A percentile compares a stretch with the other conserved stretches of the same genome.
Evolutionary conservation across 2,797 vertebrate species (phyloP).

Genomic region (Coluber constrictor): DNA sequence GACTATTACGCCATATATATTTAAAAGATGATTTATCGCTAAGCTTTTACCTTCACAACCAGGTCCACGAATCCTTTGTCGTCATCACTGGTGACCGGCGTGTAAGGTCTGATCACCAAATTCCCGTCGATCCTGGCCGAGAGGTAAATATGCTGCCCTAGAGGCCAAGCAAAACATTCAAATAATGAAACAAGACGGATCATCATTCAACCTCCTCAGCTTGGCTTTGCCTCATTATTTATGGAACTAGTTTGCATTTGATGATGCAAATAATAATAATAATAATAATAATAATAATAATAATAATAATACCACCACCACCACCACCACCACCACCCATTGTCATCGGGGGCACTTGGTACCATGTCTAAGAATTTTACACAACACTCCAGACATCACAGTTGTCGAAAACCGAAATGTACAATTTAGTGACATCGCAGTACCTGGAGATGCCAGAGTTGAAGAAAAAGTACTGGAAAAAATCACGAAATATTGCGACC

Average conservation of each 20-base stretch:
- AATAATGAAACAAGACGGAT: not conserved
- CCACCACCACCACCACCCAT: no score
- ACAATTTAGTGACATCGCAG: no score
- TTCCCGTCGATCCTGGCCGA: conserved; percentile 84
- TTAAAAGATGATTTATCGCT: not conserved
- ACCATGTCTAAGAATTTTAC: no score
- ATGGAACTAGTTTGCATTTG: not conserved
- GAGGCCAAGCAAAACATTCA: rapidly evolving
- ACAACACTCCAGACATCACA: no score
- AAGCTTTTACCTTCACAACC: conserved; percentile 84
- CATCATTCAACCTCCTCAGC: not conserved
- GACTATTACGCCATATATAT: not conserved
- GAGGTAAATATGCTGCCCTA: conserved; percentile 95
- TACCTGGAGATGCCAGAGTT: no score
- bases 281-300: no score
- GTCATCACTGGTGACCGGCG: conserved; percentile 90
- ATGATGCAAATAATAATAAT: no score
- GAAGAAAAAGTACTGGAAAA: no score
- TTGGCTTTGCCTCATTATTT: not conserved
- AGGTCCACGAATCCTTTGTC: conserved; percentile 93
- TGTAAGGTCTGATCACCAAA: conserved; percentile 91
- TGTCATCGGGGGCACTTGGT: no score
- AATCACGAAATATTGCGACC: no score
- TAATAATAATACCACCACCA: no score
- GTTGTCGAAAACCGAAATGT: no score